These are phyloP conservation scores for Achlya flavicornis DNA, from an alignment of 2,888 invertebrate species.

Conservation along the genomic window DNA sequence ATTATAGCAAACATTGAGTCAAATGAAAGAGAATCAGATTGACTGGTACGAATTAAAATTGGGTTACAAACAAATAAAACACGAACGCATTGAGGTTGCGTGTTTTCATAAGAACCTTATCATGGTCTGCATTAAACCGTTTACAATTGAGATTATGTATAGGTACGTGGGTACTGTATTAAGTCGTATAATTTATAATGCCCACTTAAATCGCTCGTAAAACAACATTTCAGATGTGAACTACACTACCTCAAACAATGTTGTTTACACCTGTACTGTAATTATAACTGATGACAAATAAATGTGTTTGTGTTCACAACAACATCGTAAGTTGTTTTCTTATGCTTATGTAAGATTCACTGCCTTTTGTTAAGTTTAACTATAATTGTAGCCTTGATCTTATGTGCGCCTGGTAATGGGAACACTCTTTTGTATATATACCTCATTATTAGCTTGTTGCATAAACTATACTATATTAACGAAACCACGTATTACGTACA, in stretches of 20 bases:
- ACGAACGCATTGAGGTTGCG: background rate
- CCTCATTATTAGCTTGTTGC: conserved; percentile 13
- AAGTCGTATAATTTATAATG: background rate
- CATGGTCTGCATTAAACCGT: background rate
- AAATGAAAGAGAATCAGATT: too few relatives aligned
- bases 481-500: too few relatives aligned
- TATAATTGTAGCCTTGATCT: conserved; percentile 27
- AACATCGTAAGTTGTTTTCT: background rate
- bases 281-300: conserved; percentile 2
- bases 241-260: background rate
- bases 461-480: conserved; percentile 5
- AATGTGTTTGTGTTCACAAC: background rate
- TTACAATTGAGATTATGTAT: background rate
- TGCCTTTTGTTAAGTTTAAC: background rate
- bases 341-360: background rate
- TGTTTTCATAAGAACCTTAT: background rate
- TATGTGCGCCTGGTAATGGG: conserved; percentile 25
- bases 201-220: background rate
- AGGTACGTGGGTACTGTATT: background rate
- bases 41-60: too few relatives aligned
- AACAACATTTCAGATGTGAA: background rate
- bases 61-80: background rate
- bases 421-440: conserved; percentile 19
- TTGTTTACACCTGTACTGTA: background rate
- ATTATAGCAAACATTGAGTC: too few relatives aligned